phyloP scores from a whole-genome alignment of 2,797 vertebrate species.

The Gephyroberyx darwinii region DNA sequence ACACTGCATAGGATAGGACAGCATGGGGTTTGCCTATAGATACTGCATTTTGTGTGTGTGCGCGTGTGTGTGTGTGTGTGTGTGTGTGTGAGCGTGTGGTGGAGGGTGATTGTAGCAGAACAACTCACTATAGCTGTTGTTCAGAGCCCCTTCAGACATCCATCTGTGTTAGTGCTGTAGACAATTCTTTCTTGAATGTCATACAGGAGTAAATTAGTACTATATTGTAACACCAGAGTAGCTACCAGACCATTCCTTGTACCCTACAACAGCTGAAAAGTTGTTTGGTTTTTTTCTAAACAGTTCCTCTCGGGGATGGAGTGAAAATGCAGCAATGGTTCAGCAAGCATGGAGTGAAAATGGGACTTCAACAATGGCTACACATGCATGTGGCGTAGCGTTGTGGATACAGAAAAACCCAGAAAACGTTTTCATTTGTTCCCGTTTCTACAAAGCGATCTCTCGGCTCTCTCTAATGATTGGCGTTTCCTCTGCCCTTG shows the following conservation, averaged over 20 bases:
- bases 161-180: constrained; percentile 33
- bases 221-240: constrained; percentile 33
- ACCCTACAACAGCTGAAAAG: constrained; percentile 3
- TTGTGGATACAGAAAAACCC: constrained; percentile 16
- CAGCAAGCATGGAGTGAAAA: constrained; percentile 6
- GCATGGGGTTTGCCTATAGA: constrained; percentile 78
- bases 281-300: neutral
- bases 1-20: constrained; percentile 76
- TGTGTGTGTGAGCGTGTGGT: neutral
- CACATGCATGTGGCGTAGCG: neutral
- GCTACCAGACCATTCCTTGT: constrained; percentile 32
- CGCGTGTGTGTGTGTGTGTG: constrained; percentile 16
- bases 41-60: constrained; percentile 38
- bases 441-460: constrained; percentile 13
- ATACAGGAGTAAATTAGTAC: constrained; percentile 46
- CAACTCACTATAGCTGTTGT: constrained; percentile 7
- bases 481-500: constrained; percentile 44
- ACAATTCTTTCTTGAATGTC: neutral
- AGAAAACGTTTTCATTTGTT: constrained; percentile 29
- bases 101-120: neutral
- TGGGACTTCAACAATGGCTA: neutral
- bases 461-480: constrained; percentile 34
- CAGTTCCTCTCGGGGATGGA: constrained; percentile 30
- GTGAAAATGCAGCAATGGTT: constrained; percentile 3
- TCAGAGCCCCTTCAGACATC: constrained; percentile 2